These are phyloP conservation scores for Arrhopalites spinosus DNA, from an alignment of 2,888 invertebrate species.

Conservation along the genomic window DNA sequence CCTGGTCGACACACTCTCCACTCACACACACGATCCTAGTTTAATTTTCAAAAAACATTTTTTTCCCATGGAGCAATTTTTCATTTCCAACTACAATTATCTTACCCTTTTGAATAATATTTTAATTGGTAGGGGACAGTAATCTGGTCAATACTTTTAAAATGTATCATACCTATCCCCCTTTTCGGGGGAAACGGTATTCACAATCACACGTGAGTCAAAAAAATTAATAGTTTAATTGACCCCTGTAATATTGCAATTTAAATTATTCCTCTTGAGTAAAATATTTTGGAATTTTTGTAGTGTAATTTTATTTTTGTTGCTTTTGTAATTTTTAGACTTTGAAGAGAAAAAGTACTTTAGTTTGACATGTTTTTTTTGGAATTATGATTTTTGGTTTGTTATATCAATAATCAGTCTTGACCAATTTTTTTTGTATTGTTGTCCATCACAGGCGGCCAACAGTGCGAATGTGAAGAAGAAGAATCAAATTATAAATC, in stretches of 20 bases:
- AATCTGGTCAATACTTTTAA: neutral
- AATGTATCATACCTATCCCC: conserved; percentile 56
- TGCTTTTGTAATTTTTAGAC: too few species aligned
- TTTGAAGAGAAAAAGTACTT: too few species aligned
- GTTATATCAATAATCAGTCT: too few species aligned
- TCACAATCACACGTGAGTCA: conserved; percentile 15
- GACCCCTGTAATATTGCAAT: neutral
- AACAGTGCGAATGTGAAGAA: conserved; percentile 32
- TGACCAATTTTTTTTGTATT: too few species aligned
- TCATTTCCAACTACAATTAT: neutral
- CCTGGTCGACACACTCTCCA: neutral
- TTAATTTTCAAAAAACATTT: neutral
- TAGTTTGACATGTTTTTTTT: too few species aligned
- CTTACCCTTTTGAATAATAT: neutral
- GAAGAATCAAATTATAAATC: conserved; percentile 15
- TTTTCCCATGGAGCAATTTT: neutral
- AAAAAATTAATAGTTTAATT: too few species aligned
- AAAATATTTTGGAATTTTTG: neutral
- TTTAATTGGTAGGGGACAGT: neutral
- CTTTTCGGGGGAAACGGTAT: conserved; percentile 44
- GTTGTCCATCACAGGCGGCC: conserved; percentile 30
- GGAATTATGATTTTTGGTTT: too few species aligned
- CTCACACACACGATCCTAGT: neutral
- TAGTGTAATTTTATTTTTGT: too few species aligned
- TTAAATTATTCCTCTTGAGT: neutral